Conservation (phyloP, 2,888 invertebrate species). For the Acrobasis suavella region DNA sequence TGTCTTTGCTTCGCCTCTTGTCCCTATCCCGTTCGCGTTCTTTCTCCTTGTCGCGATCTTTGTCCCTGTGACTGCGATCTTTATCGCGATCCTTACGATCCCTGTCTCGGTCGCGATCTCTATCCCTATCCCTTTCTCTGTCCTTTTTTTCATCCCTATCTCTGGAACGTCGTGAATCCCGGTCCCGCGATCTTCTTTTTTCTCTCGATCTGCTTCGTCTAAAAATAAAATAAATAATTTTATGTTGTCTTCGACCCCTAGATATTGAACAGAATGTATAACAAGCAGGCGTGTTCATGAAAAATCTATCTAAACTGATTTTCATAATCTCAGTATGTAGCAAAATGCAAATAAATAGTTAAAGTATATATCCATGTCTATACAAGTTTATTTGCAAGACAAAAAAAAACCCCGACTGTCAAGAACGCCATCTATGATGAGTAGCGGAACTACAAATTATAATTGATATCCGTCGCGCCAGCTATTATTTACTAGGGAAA, state of each 20-base stretch:
- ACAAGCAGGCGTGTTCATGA: not conserved
- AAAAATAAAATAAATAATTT: slow-evolving; percentile 29
- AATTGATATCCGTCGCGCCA: too few species aligned
- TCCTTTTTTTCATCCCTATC: slow-evolving; percentile 71
- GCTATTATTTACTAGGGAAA: too few species aligned
- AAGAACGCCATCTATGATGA: too few species aligned
- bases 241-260: too few species aligned
- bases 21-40: slow-evolving; percentile 45
- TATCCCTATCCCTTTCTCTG: slow-evolving; percentile 35
- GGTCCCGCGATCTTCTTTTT: slow-evolving; percentile 82
- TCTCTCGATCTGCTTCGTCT: slow-evolving; percentile 74
- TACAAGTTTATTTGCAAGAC: too few species aligned
- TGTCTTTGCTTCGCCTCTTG: slow-evolving; percentile 54
- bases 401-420: too few species aligned
- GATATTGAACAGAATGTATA: too few species aligned
- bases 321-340: too few species aligned
- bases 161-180: slow-evolving; percentile 80
- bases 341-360: too few species aligned
- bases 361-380: too few species aligned
- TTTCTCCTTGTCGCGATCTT: slow-evolving; percentile 60
- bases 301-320: not conserved
- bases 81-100: slow-evolving; percentile 42
- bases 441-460: too few species aligned
- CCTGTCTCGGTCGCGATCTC: slow-evolving; percentile 46
- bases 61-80: slow-evolving; percentile 54